Percentiles rank a stretch among this genome's conserved stretches.
phyloP scores from a whole-genome alignment of 2,888 invertebrate genomes.

The Himalopsyche anomala region DNA sequence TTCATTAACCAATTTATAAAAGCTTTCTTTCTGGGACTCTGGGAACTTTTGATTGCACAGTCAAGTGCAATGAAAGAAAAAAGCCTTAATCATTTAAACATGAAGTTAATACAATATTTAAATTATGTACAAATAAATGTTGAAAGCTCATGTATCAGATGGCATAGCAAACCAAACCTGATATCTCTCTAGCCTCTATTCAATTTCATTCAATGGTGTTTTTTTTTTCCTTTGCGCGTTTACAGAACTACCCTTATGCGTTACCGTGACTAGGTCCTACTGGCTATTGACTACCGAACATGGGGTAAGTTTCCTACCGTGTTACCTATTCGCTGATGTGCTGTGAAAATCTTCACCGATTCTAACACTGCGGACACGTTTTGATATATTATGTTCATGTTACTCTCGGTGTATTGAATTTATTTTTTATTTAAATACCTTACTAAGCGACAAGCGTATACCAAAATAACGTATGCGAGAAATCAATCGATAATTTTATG shows the following conservation, averaged over 20 bases:
- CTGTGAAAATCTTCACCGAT: constrained; percentile 2
- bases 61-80: too few relatives aligned
- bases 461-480: too few relatives aligned
- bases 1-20: too few relatives aligned
- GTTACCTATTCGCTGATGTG: background rate
- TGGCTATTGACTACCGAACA: background rate
- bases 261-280: background rate
- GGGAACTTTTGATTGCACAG: too few relatives aligned
- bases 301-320: background rate
- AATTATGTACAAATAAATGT: background rate
- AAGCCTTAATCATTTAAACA: too few relatives aligned
- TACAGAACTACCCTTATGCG: constrained; percentile 46
- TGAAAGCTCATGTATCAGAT: constrained; percentile 49
- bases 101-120: too few relatives aligned
- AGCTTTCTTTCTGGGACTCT: too few relatives aligned
- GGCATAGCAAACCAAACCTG: constrained; percentile 48
- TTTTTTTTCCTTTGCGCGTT: constrained; percentile 42
- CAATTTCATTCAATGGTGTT: constrained; percentile 52
- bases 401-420: too few relatives aligned
- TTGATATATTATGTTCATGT: too few relatives aligned
- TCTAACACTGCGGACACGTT: background rate
- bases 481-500: too few relatives aligned
- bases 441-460: too few relatives aligned
- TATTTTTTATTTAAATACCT: too few relatives aligned
- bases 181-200: constrained; percentile 47